These are phyloP conservation scores for Gobio occitaniae DNA, from an alignment of 2,797 vertebrate genomes.

Conservation along the genomic window DNA sequence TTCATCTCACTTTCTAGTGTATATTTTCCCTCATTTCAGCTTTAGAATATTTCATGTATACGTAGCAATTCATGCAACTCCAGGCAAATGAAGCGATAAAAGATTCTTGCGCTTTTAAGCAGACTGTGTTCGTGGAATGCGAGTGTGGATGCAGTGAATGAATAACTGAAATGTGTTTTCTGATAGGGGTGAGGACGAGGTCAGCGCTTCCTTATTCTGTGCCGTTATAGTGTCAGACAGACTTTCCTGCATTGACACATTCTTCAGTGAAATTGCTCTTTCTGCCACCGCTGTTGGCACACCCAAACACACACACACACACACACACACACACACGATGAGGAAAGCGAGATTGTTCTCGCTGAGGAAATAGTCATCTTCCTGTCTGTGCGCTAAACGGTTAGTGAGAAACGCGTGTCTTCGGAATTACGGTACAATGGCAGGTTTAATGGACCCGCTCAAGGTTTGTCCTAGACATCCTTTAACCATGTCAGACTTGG, in stretches of 20 bases:
- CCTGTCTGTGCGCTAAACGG: constrained; percentile 25
- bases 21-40: background rate
- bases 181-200: constrained; percentile 44
- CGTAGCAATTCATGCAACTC: background rate
- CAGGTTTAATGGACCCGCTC: constrained; percentile 2
- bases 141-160: constrained; percentile 45
- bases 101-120: constrained; percentile 50
- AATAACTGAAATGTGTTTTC: constrained; percentile 48
- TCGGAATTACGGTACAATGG: background rate
- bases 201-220: constrained; percentile 35
- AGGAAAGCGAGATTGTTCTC: constrained; percentile 25
- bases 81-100: constrained; percentile 13
- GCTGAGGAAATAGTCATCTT: constrained; percentile 45
- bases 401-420: constrained; percentile 30
- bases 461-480: constrained; percentile 17
- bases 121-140: constrained; percentile 30
- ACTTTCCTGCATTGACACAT: constrained; percentile 41
- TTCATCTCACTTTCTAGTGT: background rate
- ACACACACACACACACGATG: background rate
- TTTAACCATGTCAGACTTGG: constrained; percentile 21
- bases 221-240: constrained; percentile 44
- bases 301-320: constrained; percentile 1
- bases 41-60: background rate
- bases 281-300: constrained; percentile 19
- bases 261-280: constrained; percentile 46